Conservation (phyloP, 2,113 vertebrate species). For the Paralichthys olivaceus region DNA sequence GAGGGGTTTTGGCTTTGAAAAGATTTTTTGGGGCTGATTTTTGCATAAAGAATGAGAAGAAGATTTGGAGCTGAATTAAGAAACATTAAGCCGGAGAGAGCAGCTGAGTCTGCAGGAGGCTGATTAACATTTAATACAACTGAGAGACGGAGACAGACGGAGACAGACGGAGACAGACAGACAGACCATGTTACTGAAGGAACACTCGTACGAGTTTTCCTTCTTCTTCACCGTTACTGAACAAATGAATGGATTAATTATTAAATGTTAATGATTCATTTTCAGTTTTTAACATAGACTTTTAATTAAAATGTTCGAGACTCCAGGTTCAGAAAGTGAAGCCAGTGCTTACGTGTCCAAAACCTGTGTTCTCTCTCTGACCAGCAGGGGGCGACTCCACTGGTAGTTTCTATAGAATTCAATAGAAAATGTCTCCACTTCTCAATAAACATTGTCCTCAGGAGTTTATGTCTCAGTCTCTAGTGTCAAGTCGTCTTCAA, state of each 20-base stretch:
- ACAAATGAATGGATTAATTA: background rate
- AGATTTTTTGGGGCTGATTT: conserved; percentile 20
- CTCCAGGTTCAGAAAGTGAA: too few species aligned
- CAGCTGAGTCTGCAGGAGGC: conserved; percentile 66
- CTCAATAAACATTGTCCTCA: too few species aligned
- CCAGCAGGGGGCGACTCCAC: background rate
- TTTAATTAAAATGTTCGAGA: too few species aligned
- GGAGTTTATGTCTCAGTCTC: too few species aligned
- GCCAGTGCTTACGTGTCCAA: too few species aligned
- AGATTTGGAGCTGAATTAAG: conserved; percentile 62
- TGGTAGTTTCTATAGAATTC: too few species aligned
- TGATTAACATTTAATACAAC: conserved; percentile 72
- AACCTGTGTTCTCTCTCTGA: background rate
- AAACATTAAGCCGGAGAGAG: conserved; percentile 41
- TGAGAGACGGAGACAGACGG: conserved; percentile 19
- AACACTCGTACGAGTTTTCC: background rate
- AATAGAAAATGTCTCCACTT: too few species aligned
- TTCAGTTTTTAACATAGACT: too few species aligned
- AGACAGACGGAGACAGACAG: background rate
- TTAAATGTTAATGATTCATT: background rate
- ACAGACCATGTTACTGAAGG: background rate
- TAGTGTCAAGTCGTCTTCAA: too few species aligned
- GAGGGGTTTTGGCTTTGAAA: conserved; percentile 17
- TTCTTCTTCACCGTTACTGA: background rate
- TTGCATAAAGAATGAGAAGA: conserved; percentile 57